These are phyloP conservation scores for Rhinogobius similis DNA, from an alignment of 2,113 vertebrate species.

Conservation along the genomic window DNA sequence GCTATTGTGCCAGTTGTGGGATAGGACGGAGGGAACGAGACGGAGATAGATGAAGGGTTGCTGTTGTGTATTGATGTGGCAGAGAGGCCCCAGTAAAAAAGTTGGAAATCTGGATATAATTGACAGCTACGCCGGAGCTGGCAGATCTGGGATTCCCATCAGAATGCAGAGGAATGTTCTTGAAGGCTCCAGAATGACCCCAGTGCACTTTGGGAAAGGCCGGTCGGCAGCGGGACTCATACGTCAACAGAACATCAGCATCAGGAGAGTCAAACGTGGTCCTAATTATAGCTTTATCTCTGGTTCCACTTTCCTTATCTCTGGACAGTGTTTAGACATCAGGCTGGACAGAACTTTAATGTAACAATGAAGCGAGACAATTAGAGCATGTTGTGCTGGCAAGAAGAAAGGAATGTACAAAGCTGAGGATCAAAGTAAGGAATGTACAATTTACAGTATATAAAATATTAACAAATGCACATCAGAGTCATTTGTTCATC, in stretches of 20 bases:
- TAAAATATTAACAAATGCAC: background rate
- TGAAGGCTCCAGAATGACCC: conserved; percentile 59
- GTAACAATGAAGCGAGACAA: background rate
- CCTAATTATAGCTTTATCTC: conserved; percentile 57
- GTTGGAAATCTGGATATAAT: conserved; percentile 73
- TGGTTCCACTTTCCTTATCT: conserved; percentile 48
- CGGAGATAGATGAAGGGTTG: conserved; percentile 73
- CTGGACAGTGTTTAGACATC: background rate
- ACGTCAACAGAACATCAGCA: conserved; percentile 51
- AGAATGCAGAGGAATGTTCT: conserved; percentile 53
- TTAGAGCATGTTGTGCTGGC: background rate
- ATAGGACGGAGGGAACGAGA: conserved; percentile 37
- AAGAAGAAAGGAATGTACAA: background rate
- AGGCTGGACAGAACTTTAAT: background rate
- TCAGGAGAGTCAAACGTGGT: conserved; percentile 54
- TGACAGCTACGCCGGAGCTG: conserved; percentile 59
- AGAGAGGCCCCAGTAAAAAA: conserved; percentile 69
- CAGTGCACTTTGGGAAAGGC: conserved; percentile 45
- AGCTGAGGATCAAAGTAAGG: background rate
- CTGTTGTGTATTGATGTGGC: conserved; percentile 73
- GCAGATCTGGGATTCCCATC: conserved; percentile 73
- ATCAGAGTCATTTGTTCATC: no score
- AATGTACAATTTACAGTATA: background rate
- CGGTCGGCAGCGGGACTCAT: conserved; percentile 40
- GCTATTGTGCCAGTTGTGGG: conserved; percentile 68